Base-by-base conservation (phyloP, 2,888 invertebrate genomes). In the Hemaris fuciformis region DNA sequence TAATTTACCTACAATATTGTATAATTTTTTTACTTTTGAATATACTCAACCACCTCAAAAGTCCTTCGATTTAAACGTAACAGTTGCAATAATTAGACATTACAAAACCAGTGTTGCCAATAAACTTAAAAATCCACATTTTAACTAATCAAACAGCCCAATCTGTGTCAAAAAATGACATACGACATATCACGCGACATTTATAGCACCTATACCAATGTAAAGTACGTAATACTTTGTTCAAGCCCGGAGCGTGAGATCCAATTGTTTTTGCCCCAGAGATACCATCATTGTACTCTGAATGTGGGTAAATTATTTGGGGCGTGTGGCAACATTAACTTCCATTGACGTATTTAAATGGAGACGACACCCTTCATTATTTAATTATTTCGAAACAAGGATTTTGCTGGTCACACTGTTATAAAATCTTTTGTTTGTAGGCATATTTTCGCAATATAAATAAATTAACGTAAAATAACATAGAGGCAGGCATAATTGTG, bases 151-250 rank as follows among this genome's bases (percentile, higher is more conserved):
- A 53, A 18, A 2, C 13, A 2, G 8, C 18, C 63, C 62, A 34
- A 59, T 53, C 53, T 53, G 22, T 45, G 56, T 64, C 58, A 64
- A 66, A 62, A 57, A 63, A 66, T 63, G 65, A 65, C 66, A 72
- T 72, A 71, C 66, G 72, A 65, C 27, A 31, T 18, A 59, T 20
- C 31, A 59, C 18, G 13, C 18, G 23, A 48, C 31, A 53, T 53
- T 53, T 34, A 43, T 48, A 22, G 15, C 34, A 20, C 34, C 59
- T 42, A 8, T 45, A 48, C 22, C 25, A 48, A 48, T 38, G 48
- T 38, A 46, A 7, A n/a, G n/a, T 20, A 31, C 20, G 20, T 38
- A 38, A 38, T n/a, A 38, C 38, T 15, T 59, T 45, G 45, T 45
- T 45, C 43, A 31, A 53, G 34, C 61, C 15, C 25, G 27, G 61